Evolutionary conservation across 1,140 invertebrate species (phyloP).

Genomic region (Bombus pyrosoma): DNA sequence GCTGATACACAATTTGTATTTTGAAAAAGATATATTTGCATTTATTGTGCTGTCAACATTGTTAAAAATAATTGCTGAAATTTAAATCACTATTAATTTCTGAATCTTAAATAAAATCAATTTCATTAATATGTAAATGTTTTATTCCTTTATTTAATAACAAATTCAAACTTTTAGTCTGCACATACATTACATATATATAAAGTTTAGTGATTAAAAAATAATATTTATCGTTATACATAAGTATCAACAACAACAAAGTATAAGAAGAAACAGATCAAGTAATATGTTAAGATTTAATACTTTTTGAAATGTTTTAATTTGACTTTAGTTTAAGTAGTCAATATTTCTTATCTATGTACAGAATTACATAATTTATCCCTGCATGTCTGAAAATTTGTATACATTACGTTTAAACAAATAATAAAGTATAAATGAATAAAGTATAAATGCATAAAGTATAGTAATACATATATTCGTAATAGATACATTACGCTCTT

Average conservation of each 20-base stretch:
- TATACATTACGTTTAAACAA: constrained; percentile 63
- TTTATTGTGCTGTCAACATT: no score
- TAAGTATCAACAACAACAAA: background rate
- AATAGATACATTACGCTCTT: constrained; percentile 18
- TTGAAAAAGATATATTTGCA: background rate
- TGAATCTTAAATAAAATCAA: no score
- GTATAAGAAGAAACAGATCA: background rate
- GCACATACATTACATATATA: background rate
- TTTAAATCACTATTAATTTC: no score
- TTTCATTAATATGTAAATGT: constrained; percentile 6
- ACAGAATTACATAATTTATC: constrained; percentile 59
- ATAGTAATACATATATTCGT: constrained; percentile 25
- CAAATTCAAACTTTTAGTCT: background rate
- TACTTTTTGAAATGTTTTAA: constrained; percentile 9
- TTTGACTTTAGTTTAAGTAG: constrained; percentile 37
- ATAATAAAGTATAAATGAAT: constrained; percentile 61
- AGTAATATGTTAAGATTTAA: constrained; percentile 14
- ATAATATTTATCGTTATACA: background rate
- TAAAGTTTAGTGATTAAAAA: background rate
- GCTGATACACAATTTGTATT: background rate
- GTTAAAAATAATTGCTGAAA: no score
- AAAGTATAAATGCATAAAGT: constrained; percentile 52
- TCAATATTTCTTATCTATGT: constrained; percentile 60
- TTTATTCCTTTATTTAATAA: constrained; percentile 11
- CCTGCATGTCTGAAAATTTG: constrained; percentile 36